A percentile compares a stretch with the other conserved stretches of the same genome.
Evolutionary conservation across 2,797 vertebrate species (phyloP).

Genomic region (Sardinella longiceps): DNA sequence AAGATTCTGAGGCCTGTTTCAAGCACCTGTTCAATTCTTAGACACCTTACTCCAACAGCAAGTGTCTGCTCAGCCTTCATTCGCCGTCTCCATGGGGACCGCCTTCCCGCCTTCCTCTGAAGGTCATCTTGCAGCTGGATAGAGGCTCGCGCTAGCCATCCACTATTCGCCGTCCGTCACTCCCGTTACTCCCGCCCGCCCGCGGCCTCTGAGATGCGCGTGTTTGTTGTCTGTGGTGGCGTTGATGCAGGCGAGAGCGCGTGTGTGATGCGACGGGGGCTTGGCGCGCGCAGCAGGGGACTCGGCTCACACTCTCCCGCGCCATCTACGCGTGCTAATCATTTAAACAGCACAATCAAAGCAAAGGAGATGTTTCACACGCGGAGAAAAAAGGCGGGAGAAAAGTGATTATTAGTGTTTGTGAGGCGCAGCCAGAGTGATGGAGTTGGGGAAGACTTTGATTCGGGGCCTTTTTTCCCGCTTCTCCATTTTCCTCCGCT

Average conservation of each 20-base stretch:
- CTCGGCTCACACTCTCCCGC: conserved; percentile 56
- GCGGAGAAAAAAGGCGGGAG: conserved; percentile 72
- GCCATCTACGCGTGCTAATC: conserved; percentile 70
- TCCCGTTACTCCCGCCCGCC: not conserved
- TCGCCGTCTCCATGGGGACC: conserved; percentile 58
- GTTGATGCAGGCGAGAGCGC: conserved; percentile 22
- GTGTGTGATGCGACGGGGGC: conserved; percentile 74
- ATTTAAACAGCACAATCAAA: conserved; percentile 86
- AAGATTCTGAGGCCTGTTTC: not conserved
- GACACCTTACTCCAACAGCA: conserved; percentile 24
- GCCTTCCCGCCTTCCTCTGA: conserved; percentile 45
- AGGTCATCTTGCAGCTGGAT: conserved; percentile 34
- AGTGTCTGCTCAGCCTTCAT: conserved; percentile 47
- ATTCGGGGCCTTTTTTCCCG: conserved; percentile 73
- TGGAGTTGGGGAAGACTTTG: conserved; percentile 79
- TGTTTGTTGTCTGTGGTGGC: conserved; percentile 69
- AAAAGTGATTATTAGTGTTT: conserved; percentile 81
- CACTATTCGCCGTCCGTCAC: not conserved
- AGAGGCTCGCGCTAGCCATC: conserved; percentile 16
- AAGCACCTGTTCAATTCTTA: not conserved
- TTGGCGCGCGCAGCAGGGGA: conserved; percentile 71
- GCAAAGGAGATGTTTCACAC: conserved; percentile 76
- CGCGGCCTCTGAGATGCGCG: conserved; percentile 53
- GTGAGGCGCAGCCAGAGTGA: conserved; percentile 75
- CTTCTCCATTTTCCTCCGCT: conserved; percentile 51